A percentile compares a stretch with the other conserved stretches of the same genome.
phyloP scores from a whole-genome alignment of 2,888 invertebrate genomes.

The Rosalia funebris region DNA sequence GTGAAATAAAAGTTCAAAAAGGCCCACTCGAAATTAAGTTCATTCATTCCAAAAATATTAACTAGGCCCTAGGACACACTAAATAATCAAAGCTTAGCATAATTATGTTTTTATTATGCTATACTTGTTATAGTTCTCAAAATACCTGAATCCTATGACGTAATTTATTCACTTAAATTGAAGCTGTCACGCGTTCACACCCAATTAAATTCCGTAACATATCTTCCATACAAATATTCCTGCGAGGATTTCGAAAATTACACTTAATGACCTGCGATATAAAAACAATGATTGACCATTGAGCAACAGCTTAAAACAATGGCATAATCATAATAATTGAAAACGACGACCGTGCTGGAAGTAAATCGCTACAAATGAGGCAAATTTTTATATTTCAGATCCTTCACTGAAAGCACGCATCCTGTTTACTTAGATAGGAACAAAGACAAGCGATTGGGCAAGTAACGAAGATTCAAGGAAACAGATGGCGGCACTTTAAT shows the following conservation, averaged over 20 bases:
- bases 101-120: no score
- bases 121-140: no score
- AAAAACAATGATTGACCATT: conserved; percentile 23
- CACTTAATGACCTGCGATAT: conserved; percentile 5
- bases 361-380: conserved; percentile 8
- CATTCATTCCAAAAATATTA: no score
- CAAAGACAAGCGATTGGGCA: conserved; percentile 37
- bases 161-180: no score
- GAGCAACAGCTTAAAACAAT: conserved; percentile 22
- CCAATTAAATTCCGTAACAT: conserved; percentile 16
- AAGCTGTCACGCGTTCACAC: conserved; percentile 7
- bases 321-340: conserved; percentile 15
- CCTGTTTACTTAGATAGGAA: conserved; percentile 19
- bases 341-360: conserved; percentile 4
- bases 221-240: conserved; percentile 8
- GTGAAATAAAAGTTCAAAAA: no score
- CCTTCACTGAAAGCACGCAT: conserved; percentile 18
- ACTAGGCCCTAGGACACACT: no score
- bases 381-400: conserved; percentile 11
- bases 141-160: no score
- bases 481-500: conserved; percentile 44
- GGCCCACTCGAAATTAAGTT: no score
- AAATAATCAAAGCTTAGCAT: no score
- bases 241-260: conserved; percentile 16
- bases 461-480: conserved; percentile 46